A percentile compares a stretch with the other conserved stretches of the same genome.
Evolutionary conservation across 2,797 vertebrate genomes (phyloP).

Genomic region (Phrynocephalus vlangalii): DNA sequence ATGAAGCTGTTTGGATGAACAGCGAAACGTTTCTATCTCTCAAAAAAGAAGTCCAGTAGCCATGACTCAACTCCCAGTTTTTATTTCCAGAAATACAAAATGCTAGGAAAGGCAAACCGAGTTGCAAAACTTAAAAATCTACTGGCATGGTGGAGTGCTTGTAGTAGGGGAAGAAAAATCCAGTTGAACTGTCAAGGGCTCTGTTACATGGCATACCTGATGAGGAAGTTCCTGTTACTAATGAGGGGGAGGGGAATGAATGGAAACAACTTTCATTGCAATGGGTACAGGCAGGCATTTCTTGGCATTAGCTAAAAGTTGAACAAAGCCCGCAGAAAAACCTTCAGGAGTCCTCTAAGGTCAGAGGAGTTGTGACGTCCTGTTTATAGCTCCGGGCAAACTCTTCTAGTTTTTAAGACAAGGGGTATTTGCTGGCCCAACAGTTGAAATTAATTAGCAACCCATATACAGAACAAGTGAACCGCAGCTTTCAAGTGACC

Average conservation of each 20-base stretch:
- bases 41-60: too few species aligned
- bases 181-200: not conserved
- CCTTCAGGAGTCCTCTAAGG: conserved; percentile 22
- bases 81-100: not conserved
- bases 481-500: conserved; percentile 51
- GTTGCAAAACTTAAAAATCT: not conserved
- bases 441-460: conserved; percentile 56
- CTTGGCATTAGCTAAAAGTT: not conserved
- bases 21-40: too few species aligned
- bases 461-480: conserved; percentile 63
- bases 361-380: conserved; percentile 33
- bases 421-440: conserved; percentile 46
- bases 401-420: conserved; percentile 47
- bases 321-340: conserved; percentile 46
- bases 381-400: conserved; percentile 27
- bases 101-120: not conserved
- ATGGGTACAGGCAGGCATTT: conserved; percentile 13
- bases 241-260: conserved; percentile 4
- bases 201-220: not conserved
- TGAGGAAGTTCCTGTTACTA: conserved; percentile 20
- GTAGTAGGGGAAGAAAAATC: not conserved
- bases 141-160: not conserved
- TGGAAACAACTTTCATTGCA: conserved; percentile 7
- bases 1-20: too few species aligned
- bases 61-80: too few species aligned